Percentiles rank a stretch among this genome's conserved stretches.
These are phyloP conservation scores for Lasioglossum malachurum DNA, from an alignment of 2,888 invertebrate genomes.

Conservation along the genomic window DNA sequence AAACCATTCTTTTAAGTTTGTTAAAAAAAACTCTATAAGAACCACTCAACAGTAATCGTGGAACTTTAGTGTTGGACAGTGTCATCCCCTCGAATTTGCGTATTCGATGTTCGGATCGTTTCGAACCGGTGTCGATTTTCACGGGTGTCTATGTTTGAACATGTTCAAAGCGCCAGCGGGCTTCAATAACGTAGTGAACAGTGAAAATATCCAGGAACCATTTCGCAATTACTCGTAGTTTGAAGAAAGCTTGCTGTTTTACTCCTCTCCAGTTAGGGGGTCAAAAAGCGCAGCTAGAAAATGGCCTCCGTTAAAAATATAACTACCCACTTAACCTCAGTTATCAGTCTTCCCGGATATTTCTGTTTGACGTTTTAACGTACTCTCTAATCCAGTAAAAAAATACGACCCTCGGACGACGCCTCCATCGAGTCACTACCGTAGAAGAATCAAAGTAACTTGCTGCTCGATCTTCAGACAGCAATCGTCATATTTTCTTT, in stretches of 20 bases:
- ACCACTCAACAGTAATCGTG: too few species aligned
- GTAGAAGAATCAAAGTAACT: slow-evolving; percentile 4
- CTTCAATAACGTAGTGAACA: neutral
- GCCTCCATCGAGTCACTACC: neutral
- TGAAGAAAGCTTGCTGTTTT: neutral
- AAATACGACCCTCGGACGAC: slow-evolving; percentile 52
- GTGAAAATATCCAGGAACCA: slow-evolving; percentile 30
- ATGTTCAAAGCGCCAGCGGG: neutral
- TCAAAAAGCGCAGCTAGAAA: slow-evolving; percentile 32
- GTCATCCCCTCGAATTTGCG: neutral
- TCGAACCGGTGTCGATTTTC: neutral
- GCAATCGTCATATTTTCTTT: neutral
- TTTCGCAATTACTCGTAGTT: neutral
- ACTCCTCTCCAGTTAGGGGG: slow-evolving; percentile 28
- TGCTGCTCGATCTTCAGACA: neutral
- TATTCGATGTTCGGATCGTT: neutral
- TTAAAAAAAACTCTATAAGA: too few species aligned
- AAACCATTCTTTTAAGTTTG: too few species aligned
- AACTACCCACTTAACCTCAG: slow-evolving; percentile 50
- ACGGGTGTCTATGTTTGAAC: neutral
- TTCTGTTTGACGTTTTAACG: slow-evolving; percentile 50
- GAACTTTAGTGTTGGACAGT: too few species aligned
- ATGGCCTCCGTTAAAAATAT: slow-evolving; percentile 49
- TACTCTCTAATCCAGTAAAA: slow-evolving; percentile 61
- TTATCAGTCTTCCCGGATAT: slow-evolving; percentile 69